Evolutionary conservation across 2,113 vertebrate species (phyloP).

Genomic region (Scartelaos histophorus): DNA sequence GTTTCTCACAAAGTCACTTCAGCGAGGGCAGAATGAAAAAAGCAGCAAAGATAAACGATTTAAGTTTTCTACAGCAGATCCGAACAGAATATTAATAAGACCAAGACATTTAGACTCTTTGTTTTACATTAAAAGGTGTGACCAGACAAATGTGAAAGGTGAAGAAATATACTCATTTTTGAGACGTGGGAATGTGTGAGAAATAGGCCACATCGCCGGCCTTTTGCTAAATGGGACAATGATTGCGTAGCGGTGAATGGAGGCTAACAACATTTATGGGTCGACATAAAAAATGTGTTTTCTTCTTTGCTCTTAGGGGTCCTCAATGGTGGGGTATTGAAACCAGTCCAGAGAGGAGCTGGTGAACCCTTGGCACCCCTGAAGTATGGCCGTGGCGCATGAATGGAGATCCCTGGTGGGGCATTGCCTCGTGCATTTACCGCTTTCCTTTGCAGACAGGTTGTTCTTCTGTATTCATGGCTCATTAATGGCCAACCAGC

Average conservation of each 20-base stretch:
- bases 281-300: slow-evolving; percentile 78
- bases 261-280: slow-evolving; percentile 72
- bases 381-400: slow-evolving; percentile 76
- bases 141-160: slow-evolving; percentile 53
- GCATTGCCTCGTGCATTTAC: slow-evolving; percentile 80
- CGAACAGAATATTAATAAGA: slow-evolving; percentile 51
- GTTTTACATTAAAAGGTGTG: slow-evolving; percentile 36
- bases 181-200: slow-evolving; percentile 68
- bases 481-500: slow-evolving; percentile 88
- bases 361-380: slow-evolving; percentile 85
- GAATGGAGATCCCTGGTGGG: slow-evolving; percentile 84
- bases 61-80: slow-evolving; percentile 15
- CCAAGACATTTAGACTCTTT: slow-evolving; percentile 19
- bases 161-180: slow-evolving; percentile 42
- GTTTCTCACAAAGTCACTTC: slow-evolving; percentile 40
- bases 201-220: slow-evolving; percentile 55
- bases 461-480: slow-evolving; percentile 85
- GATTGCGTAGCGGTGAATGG: slow-evolving; percentile 59
- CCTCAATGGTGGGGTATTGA: slow-evolving; percentile 80
- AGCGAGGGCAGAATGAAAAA: slow-evolving; percentile 1
- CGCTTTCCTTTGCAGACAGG: slow-evolving; percentile 81
- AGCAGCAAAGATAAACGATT: slow-evolving; percentile 21
- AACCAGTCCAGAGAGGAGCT: slow-evolving; percentile 77
- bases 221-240: slow-evolving; percentile 61
- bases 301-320: slow-evolving; percentile 69